phyloP scores from a whole-genome alignment of 2,888 invertebrate species.

The Drosophila bunnanda region DNA sequence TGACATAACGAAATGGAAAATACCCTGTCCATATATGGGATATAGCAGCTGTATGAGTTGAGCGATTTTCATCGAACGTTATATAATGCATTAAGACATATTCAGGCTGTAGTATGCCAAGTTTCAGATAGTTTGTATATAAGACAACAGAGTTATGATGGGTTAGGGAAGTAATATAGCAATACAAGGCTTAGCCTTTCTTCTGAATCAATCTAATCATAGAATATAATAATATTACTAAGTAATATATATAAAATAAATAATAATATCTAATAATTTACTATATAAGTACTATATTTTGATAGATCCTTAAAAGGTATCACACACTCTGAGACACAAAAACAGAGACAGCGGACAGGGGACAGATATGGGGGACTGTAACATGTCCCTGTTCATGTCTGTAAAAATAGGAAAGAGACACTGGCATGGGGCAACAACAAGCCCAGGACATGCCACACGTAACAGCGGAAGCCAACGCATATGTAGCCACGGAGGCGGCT shows the following conservation, averaged over 20 bases:
- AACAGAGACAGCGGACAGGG: not conserved
- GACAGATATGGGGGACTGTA: constrained; percentile 28
- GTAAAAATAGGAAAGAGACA: constrained; percentile 1
- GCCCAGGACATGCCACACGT: constrained; percentile 59
- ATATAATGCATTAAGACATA: not conserved
- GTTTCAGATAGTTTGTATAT: not conserved
- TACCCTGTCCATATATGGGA: constrained; percentile 1
- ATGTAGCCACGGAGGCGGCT: constrained; percentile 4
- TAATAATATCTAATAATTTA: not conserved
- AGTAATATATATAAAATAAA: too few species aligned
- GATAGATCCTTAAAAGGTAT: too few species aligned
- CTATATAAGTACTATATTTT: not conserved
- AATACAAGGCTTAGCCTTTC: too few species aligned
- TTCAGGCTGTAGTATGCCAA: not conserved
- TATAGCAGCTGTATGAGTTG: not conserved
- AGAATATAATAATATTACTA: too few species aligned
- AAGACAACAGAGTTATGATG: not conserved
- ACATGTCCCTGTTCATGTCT: constrained; percentile 53
- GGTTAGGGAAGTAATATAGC: not conserved
- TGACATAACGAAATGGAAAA: not conserved
- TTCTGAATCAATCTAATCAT: too few species aligned
- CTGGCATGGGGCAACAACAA: not conserved
- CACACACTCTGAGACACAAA: not conserved
- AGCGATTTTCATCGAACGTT: not conserved
- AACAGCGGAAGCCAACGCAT: constrained; percentile 73